A percentile compares a stretch with the other conserved stretches of the same genome.
These are phyloP conservation scores for Eupithecia subfuscata DNA, from an alignment of 2,888 invertebrate genomes.

Conservation along the genomic window DNA sequence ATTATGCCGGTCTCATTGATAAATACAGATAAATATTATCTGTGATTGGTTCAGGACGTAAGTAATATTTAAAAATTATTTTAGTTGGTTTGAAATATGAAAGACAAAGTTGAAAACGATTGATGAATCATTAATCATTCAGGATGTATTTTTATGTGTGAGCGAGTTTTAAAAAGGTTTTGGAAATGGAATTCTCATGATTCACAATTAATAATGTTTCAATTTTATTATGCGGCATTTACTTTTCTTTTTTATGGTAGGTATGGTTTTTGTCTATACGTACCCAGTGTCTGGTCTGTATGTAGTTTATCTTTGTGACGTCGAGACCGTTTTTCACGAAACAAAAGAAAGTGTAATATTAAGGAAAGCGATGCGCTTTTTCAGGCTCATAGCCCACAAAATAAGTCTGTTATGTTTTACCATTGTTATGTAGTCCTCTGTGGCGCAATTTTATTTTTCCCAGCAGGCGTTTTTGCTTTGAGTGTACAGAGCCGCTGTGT, in stretches of 20 bases:
- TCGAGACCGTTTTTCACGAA: conserved; percentile 15
- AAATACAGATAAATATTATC: not conserved
- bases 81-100: not conserved
- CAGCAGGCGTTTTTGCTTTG: conserved; percentile 6
- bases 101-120: conserved; percentile 3
- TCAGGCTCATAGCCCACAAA: conserved; percentile 12
- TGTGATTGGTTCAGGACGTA: not conserved
- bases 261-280: not conserved
- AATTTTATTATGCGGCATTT: not conserved
- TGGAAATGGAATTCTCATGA: not conserved
- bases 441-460: conserved; percentile 4
- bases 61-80: not conserved
- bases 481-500: not conserved
- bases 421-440: conserved; percentile 4
- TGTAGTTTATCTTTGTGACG: conserved; percentile 20
- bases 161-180: conserved; percentile 6
- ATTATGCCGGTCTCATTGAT: not conserved
- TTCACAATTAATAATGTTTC: not conserved
- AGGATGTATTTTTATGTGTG: not conserved
- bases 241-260: not conserved
- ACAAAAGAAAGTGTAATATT: conserved; percentile 15
- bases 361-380: conserved; percentile 13
- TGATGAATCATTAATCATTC: conserved; percentile 8
- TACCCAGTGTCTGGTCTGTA: conserved; percentile 10
- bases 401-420: conserved; percentile 9